Evolutionary conservation across 2,797 vertebrate genomes (phyloP).

Genomic region (Hoplostethus atlanticus): DNA sequence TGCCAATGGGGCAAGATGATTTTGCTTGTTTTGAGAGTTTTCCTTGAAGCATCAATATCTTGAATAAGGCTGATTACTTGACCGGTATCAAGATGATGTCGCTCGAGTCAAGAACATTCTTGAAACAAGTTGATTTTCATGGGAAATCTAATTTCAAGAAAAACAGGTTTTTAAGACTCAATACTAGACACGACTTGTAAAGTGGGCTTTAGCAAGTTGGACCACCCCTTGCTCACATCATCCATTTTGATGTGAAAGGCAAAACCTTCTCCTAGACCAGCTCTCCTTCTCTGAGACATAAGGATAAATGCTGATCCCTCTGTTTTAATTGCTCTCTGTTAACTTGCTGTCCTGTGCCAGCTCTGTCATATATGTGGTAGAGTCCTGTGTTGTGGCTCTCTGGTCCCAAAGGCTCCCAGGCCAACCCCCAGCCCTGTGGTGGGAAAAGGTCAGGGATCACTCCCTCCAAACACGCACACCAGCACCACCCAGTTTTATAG

Average conservation of each 20-base stretch:
- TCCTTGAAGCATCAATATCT: background rate
- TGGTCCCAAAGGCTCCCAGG: background rate
- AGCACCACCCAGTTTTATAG: constrained; percentile 53
- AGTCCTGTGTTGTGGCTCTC: constrained; percentile 3
- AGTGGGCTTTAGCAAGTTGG: background rate
- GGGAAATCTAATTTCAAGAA: background rate
- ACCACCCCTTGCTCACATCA: background rate
- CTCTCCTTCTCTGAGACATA: background rate
- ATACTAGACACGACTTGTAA: too few species aligned
- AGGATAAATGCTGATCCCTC: constrained; percentile 7
- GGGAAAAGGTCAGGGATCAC: constrained; percentile 68
- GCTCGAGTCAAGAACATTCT: background rate
- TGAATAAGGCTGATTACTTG: background rate
- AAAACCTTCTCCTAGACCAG: background rate
- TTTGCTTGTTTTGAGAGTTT: background rate
- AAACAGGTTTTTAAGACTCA: background rate
- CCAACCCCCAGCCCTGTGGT: constrained; percentile 27
- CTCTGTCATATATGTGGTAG: constrained; percentile 18
- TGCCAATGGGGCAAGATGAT: too few species aligned
- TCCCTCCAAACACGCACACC: constrained; percentile 31
- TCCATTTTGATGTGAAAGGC: background rate
- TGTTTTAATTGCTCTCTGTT: constrained; percentile 33
- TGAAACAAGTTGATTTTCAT: background rate
- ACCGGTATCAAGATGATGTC: background rate
- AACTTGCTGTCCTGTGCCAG: constrained; percentile 21